Base-by-base conservation (phyloP, 2,888 invertebrate genomes). In the Rhagonycha lutea region DNA sequence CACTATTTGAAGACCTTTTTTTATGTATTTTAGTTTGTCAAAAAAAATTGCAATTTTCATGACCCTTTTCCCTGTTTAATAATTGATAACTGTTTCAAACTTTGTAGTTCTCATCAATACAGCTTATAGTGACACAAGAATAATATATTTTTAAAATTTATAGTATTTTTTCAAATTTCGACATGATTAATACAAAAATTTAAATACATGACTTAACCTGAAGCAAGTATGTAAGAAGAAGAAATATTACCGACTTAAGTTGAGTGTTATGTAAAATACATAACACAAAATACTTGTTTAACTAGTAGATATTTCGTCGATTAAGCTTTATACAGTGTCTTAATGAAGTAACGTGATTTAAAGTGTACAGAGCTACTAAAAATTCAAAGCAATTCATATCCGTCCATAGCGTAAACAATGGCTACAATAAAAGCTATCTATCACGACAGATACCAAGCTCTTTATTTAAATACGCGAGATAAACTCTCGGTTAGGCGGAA, bases 361-460 rank as follows among this genome's bases (percentile, higher is more conserved):
- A 70, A 76, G 62, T 60, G 72, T 76, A 76, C 70, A 72, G 65
- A 29, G 65, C 69, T 70, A 76, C 72, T 76, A 76, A 76, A 76
- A 76, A 76, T 76, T 76, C 76, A 76, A 76, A 73, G 76, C 72
- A 76, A 76, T 76, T 73, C 72, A 76, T 76, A 76, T 76, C 70
- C 70, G 72, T 72, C 72, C 60, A 73, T 76, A 69, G 60, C 70
- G 69, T 76, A 76, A 76, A 76, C 72, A 76, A 76, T 76, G 23
- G 76, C 72, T 62, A 24, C 65, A 72, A 72, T 72, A 72, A 70
- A 72, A 72, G 70, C 70, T 65, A 76, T 76, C 67, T 72, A 65
- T 76, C 73, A 65, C 63, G 63, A 65, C 63, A 65, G 24, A 65
- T 65, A 65, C 63, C 24, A 65, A 26, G 63, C 26, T 24, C 63